Percentiles rank a stretch among this genome's conserved stretches.
Conservation (phyloP, 2,113 vertebrate genomes). For the Apaloderma vittatum region DNA sequence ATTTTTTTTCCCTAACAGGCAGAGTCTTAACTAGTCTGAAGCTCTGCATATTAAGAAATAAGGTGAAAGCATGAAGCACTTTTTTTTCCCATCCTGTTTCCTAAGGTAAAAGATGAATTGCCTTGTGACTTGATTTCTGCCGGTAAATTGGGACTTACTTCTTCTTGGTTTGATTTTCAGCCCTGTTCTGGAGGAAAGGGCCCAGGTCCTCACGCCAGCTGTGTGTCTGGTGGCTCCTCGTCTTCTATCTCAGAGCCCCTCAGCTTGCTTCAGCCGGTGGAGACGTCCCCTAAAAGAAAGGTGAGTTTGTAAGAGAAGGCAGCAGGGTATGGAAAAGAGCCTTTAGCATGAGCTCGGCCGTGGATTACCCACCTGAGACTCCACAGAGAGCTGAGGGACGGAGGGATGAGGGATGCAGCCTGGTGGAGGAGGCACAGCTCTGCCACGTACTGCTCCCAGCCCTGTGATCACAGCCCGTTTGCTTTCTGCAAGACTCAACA, state of each 20-base stretch:
- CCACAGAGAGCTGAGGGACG: fast-evolving
- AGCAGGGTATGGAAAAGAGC: neutral
- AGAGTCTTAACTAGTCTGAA: neutral
- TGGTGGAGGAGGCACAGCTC: neutral
- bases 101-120: neutral
- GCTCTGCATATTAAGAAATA: neutral
- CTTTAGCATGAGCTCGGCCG: neutral
- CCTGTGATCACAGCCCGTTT: fast-evolving
- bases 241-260: neutral
- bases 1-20: no score
- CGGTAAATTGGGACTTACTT: no score
- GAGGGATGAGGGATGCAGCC: no score
- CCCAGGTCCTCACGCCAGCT: neutral
- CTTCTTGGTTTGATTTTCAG: neutral
- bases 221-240: neutral
- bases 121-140: neutral
- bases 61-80: neutral
- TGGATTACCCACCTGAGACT: neutral
- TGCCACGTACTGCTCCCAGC: fast-evolving
- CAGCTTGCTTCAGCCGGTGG: neutral
- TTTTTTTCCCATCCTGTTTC: neutral
- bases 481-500: neutral
- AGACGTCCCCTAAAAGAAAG: neutral
- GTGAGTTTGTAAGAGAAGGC: fast-evolving
- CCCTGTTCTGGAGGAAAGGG: neutral